Evolutionary conservation across 1,140 invertebrate genomes (phyloP), one percentile per base, ranked within the genome.

Genomic region (Megathymus violae): DNA sequence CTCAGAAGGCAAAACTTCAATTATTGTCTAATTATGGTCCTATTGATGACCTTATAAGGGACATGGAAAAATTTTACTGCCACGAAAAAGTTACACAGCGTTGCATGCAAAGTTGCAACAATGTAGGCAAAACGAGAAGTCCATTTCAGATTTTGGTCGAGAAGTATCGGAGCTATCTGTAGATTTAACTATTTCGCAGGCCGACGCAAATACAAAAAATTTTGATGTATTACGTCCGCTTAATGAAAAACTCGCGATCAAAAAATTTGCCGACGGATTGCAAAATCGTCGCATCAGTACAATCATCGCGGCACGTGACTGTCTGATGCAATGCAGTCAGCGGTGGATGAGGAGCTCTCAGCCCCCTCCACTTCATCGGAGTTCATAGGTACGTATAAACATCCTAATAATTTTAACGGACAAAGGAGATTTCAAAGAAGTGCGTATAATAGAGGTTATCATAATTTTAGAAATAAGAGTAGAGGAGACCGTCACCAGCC

Each of bases 271-370:
- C 9, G 65, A 62, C 17, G 60, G 65, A 3, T 17, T 62, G 41
- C 11, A 52, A 10, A 22, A 62, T 40, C 43, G 65, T 59, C 51
- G 65, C 1, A 9, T 67, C 0, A 63, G 65, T 16, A 67, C 65
- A 2, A 63, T 67, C 7, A 62, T 67, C 13, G 44, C 60, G 7
- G 52, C 65, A 7, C 47, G 65, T 46, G 47, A 63, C 25, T 68
- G 5, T 22, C 19, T 22, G 19, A 22, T 5, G 19, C 19, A 5
- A 5, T 22, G 19, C 19, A 22, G 19, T 22, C 19, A 22, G 19
- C 19, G 19, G 5, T 22, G 19, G 19, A 22, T 5, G 19, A 22
- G 5, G 19, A 22, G 19, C 19, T 22, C 19, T 22, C 19, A 5
- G 19, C 19, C 19, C 19, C 19, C 19, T 22, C 19, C 5, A 22